phyloP scores from a whole-genome alignment of 2,113 vertebrate genomes.

The Myrmecobius fasciatus region DNA sequence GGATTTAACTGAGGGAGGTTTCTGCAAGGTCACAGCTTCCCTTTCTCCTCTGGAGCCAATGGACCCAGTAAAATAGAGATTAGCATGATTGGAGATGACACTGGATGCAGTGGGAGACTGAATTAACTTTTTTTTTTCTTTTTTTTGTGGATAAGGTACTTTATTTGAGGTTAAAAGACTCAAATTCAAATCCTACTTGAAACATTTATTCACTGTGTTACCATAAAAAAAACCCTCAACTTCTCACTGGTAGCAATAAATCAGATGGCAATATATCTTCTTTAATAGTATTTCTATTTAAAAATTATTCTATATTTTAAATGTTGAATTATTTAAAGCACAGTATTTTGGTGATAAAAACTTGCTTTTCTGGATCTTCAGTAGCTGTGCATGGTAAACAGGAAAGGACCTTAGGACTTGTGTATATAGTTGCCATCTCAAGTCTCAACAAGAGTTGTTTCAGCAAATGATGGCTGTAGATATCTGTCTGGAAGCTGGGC shows the following conservation, averaged over 20 bases:
- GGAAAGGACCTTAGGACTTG: neutral
- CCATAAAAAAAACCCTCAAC: neutral
- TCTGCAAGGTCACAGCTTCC: too few species aligned
- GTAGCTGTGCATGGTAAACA: neutral
- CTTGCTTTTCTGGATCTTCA: neutral
- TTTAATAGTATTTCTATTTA: neutral
- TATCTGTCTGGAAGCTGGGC: neutral
- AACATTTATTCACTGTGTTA: neutral
- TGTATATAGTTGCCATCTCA: neutral
- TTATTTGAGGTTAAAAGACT: neutral
- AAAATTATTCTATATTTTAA: neutral
- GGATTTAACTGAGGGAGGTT: too few species aligned
- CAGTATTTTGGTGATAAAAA: neutral
- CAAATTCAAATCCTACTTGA: neutral
- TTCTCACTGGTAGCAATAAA: neutral
- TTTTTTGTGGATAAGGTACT: neutral
- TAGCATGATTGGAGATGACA: too few species aligned
- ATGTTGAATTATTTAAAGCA: neutral
- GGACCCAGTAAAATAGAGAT: too few species aligned
- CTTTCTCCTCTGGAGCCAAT: too few species aligned
- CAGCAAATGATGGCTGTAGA: neutral
- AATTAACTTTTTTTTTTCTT: too few species aligned
- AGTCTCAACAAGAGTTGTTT: neutral
- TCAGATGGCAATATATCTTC: neutral
- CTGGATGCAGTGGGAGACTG: too few species aligned